Conservation (phyloP, 2,113 vertebrate genomes). For the Amphilophus citrinellus region DNA sequence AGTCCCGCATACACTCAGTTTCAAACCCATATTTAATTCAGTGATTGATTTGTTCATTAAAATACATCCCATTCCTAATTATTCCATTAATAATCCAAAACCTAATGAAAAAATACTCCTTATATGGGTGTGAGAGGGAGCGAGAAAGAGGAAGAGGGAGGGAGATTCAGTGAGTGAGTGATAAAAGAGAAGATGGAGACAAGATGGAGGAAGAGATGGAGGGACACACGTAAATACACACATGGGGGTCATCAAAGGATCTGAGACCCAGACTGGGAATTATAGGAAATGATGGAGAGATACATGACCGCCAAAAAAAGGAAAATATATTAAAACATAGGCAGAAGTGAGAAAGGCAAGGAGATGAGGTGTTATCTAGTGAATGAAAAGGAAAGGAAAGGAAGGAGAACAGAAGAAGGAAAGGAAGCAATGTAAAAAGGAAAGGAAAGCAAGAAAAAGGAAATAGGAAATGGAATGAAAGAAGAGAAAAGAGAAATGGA, state of each 20-base stretch:
- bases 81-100: conserved; percentile 78
- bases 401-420: neutral
- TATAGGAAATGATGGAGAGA: neutral
- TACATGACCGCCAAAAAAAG: conserved; percentile 8
- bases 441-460: neutral
- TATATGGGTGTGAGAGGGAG: neutral
- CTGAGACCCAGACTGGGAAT: neutral
- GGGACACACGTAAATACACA: neutral
- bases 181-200: conserved; percentile 35
- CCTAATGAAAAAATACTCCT: conserved; percentile 50
- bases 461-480: neutral
- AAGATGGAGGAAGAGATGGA: neutral
- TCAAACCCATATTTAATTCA: conserved; percentile 72
- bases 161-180: conserved; percentile 24
- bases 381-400: neutral
- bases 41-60: conserved; percentile 80
- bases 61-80: conserved; percentile 78
- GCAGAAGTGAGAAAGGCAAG: neutral
- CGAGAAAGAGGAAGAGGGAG: neutral
- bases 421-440: neutral
- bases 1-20: conserved; percentile 50
- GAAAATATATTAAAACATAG: neutral
- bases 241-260: neutral
- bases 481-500: neutral
- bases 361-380: neutral